Evolutionary conservation across 1,140 invertebrate genomes (phyloP), one percentile per base, ranked within the genome.

Genomic region (Papilio polytes): DNA sequence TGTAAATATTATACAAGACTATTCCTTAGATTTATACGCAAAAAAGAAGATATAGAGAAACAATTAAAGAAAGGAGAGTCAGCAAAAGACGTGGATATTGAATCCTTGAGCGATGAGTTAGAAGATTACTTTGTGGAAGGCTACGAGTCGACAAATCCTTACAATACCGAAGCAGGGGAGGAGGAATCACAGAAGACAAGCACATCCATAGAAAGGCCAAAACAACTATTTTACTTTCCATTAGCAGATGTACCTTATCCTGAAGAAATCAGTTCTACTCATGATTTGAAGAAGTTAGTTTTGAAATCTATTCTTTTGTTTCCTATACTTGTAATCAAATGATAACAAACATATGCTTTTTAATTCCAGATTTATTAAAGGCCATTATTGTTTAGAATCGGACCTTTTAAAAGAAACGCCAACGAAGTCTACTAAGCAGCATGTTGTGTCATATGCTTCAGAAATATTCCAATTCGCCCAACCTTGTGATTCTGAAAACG

Each of bases 221-320:
- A 90, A 22, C 87, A 82, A 77, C 88, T 87, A 1, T 93, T 78
- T 80, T 93, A 91, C 26, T 79, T 94, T 80, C 83, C 91, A 15
- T 80, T 93, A 0, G 92, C 91, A 15, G 91, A 94, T 78, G 90
- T 94, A 0, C 87, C 85, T 3, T 93, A 94, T 80, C 89, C 91
- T 13, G 92, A 85, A 74, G 93, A 94, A 84, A 82, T 86, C 10
- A 88, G 90, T 83, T 94, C 93, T 13, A 90, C 82, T 44, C 92
- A 85, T 81, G 89, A 94, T 81, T 85, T 94, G 41, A 92, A 91
- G 83, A 94, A 89, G 93, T 94, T 80, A 79, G 83, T 85, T 66
- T 53, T 13, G 1, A 3, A 31, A 2, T 31, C 0, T 31, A 31
- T 31, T 70, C 22, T 15, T 7, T 31, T 36, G 36, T 56, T 20